Conservation (phyloP, 2,888 invertebrate genomes). For the Drosophila leonis region DNA sequence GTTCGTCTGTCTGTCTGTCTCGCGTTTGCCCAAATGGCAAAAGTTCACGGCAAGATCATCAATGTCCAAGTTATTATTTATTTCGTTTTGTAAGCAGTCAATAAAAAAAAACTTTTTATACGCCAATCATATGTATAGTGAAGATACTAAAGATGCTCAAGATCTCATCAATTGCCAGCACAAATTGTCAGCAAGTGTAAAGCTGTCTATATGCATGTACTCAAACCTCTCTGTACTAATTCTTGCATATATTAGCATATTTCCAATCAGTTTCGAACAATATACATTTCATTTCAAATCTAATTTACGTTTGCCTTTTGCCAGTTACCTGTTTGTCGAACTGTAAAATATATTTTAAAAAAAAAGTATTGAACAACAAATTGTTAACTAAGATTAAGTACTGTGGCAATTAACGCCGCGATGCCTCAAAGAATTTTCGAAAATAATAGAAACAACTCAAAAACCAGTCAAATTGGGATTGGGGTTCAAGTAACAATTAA, state of each 20-base stretch:
- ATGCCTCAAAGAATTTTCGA: constrained; percentile 39
- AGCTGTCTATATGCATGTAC: not conserved
- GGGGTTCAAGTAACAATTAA: constrained; percentile 16
- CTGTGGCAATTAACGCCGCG: constrained; percentile 45
- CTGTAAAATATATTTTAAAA: not conserved
- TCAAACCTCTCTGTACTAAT: not conserved
- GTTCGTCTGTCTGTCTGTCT: not conserved
- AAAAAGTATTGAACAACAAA: not conserved
- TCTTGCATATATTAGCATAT: constrained; percentile 34
- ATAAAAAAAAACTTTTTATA: constrained; percentile 44
- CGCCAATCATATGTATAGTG: constrained; percentile 2
- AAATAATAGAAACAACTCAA: constrained; percentile 1
- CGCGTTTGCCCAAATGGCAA: constrained; percentile 63
- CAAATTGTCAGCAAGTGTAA: constrained; percentile 1
- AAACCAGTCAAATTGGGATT: constrained; percentile 32
- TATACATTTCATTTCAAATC: constrained; percentile 34
- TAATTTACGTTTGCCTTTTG: constrained; percentile 29
- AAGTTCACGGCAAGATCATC: constrained; percentile 74
- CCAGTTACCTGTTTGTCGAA: constrained; percentile 17
- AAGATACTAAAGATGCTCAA: constrained; percentile 16
- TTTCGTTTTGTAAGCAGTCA: constrained; percentile 53
- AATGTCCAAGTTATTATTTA: constrained; percentile 71
- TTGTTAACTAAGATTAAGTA: constrained; percentile 28
- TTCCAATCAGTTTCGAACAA: constrained; percentile 9
- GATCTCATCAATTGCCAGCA: constrained; percentile 16